phyloP scores from a whole-genome alignment of 2,888 invertebrate species.

The Thereva nobilitata region DNA sequence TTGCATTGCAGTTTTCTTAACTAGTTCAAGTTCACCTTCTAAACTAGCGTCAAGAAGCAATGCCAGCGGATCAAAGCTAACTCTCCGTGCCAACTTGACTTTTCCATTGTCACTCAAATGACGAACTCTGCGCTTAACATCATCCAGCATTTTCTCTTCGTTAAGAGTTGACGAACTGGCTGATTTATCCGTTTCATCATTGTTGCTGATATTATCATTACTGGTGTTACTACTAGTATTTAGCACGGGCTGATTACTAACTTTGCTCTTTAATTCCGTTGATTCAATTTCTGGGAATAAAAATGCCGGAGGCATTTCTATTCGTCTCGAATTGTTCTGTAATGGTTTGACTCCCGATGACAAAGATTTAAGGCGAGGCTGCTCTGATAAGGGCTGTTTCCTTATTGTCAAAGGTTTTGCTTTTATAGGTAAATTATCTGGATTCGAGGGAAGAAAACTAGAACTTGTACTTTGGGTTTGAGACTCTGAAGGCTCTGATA shows the following conservation, averaged over 20 bases:
- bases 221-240: slow-evolving; percentile 44
- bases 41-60: slow-evolving; percentile 94
- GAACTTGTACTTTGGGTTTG: slow-evolving; percentile 25
- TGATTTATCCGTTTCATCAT: slow-evolving; percentile 53
- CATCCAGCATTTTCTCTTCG: slow-evolving; percentile 51
- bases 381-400: slow-evolving; percentile 80
- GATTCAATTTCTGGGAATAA: slow-evolving; percentile 76
- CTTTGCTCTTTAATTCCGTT: slow-evolving; percentile 61
- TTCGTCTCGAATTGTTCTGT: slow-evolving; percentile 71
- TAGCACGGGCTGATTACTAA: slow-evolving; percentile 46
- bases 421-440: slow-evolving; percentile 67
- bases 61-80: slow-evolving; percentile 97
- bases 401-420: slow-evolving; percentile 82
- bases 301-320: slow-evolving; percentile 83
- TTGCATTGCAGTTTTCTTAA: slow-evolving; percentile 92
- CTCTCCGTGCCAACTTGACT: slow-evolving; percentile 76
- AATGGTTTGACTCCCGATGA: slow-evolving; percentile 63
- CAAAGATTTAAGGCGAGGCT: slow-evolving; percentile 72
- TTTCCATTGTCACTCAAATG: slow-evolving; percentile 65
- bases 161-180: slow-evolving; percentile 42
- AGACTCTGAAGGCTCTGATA: slow-evolving; percentile 41
- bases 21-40: slow-evolving; percentile 96
- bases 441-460: slow-evolving; percentile 49
- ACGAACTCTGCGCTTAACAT: slow-evolving; percentile 71
- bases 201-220: slow-evolving; percentile 47